A percentile compares a stretch with the other conserved stretches of the same genome.
Conservation (phyloP, 1,140 invertebrate species). For the Drosophila lacteicornis region DNA sequence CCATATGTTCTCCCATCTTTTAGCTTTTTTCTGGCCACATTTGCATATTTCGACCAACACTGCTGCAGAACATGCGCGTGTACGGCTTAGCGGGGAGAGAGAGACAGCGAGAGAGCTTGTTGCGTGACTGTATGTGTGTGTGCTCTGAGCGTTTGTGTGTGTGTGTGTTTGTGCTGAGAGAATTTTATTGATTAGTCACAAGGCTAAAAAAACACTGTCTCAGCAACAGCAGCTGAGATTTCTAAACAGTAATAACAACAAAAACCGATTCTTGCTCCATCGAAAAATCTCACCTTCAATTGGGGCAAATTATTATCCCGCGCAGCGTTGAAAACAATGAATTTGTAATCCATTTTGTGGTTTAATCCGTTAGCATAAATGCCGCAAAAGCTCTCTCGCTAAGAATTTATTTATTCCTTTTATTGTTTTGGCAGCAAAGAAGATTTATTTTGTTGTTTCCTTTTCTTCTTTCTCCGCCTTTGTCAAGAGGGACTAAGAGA, state of each 20-base stretch:
- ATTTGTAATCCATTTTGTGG: conserved; percentile 78
- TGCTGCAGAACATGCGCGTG: conserved; percentile 45
- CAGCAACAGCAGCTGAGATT: conserved; percentile 55
- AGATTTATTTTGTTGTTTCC: conserved; percentile 19
- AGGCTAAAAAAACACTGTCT: conserved; percentile 53
- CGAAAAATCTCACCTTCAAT: conserved; percentile 72
- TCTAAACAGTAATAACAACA: conserved; percentile 23
- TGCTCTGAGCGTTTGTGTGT: background rate
- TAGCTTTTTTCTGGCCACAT: conserved; percentile 29
- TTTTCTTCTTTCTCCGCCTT: conserved; percentile 27
- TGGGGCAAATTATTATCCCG: conserved; percentile 79
- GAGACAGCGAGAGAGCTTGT: conserved; percentile 9
- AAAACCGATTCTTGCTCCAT: conserved; percentile 6
- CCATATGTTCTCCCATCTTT: background rate
- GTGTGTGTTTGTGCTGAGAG: conserved; percentile 38
- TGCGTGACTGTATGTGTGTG: conserved; percentile 1
- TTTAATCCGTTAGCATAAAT: conserved; percentile 20
- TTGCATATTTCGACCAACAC: conserved; percentile 21
- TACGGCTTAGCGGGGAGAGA: conserved; percentile 30
- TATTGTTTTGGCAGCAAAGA: conserved; percentile 27
- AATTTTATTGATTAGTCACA: conserved; percentile 83
- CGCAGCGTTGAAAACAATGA: conserved; percentile 80
- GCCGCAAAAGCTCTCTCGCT: conserved; percentile 1
- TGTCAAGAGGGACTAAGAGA: conserved; percentile 11
- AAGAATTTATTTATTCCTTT: conserved; percentile 18